phyloP scores from a whole-genome alignment of 2,888 invertebrate species.

The Cataglyphis cursor region DNA sequence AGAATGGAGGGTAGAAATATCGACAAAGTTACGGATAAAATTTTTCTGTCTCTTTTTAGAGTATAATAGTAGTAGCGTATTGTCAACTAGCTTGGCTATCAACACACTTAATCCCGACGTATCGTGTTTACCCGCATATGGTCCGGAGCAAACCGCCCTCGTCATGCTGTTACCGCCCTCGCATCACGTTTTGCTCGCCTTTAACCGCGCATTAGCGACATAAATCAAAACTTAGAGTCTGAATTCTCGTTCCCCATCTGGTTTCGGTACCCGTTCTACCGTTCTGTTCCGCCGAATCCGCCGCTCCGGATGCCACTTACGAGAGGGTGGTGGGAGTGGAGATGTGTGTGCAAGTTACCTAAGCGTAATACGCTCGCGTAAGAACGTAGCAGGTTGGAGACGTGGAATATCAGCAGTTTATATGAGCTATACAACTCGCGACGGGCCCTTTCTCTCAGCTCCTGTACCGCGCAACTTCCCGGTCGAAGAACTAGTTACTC shows the following conservation, averaged over 20 bases:
- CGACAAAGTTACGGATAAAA: not conserved
- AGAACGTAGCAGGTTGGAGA: constrained; percentile 50
- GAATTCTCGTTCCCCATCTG: constrained; percentile 76
- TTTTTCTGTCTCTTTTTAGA: not conserved
- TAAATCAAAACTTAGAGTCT: constrained; percentile 84
- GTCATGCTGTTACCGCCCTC: constrained; percentile 74
- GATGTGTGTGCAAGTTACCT: constrained; percentile 43
- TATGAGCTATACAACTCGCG: constrained; percentile 13
- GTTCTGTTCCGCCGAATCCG: constrained; percentile 72
- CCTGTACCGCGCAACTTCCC: constrained; percentile 43
- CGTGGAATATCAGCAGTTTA: constrained; percentile 57
- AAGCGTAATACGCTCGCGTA: constrained; percentile 37
- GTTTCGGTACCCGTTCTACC: constrained; percentile 66
- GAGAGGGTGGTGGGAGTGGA: constrained; percentile 44
- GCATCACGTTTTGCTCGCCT: constrained; percentile 77
- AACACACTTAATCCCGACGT: constrained; percentile 80
- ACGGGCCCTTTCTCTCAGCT: constrained; percentile 17
- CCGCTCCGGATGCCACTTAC: constrained; percentile 48
- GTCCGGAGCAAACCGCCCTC: constrained; percentile 63
- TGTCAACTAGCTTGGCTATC: constrained; percentile 59
- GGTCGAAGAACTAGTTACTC: constrained; percentile 52
- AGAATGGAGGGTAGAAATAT: not conserved
- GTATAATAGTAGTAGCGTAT: constrained; percentile 35
- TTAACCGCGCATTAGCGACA: constrained; percentile 81
- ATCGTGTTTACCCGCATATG: constrained; percentile 72